Evolutionary conservation across 2,113 vertebrate species (phyloP), one percentile per base, ranked within the genome.

Genomic region (Myrmecophaga tridactyla): DNA sequence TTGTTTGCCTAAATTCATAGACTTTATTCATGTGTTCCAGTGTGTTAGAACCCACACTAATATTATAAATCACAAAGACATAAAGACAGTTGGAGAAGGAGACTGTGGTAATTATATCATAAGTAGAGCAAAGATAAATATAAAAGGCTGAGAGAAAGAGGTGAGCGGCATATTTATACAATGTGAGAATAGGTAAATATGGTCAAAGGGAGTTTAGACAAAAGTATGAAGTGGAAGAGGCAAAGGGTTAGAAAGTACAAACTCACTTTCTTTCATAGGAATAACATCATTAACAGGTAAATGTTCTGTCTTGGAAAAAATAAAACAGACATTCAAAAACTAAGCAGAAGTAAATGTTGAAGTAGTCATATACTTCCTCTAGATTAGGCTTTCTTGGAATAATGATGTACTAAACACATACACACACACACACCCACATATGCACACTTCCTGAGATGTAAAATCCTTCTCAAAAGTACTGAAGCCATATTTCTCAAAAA

Each of bases 61-160:
- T 48, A 97, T 80, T 86, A 92, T 76, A 73, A 60, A 39, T 25
- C 51, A 87, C 8, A 67, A 21, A 89, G 82, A 84, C 27, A 76
- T 67, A 69, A 86, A 58, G 29, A 81, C n/a, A 80, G 13, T 17
- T 65, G 9, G 4, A 14, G 80, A 65, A 80, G 14, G 8, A 43
- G 25, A 96, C 15, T 67, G 15, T 72, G n/a, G 25, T 5, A 58
- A 75, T 58, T 81, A 90, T 85, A 56, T 63, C 4, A 62, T 67
- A 85, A 78, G 12, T n/a, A 91, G 46, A 88, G n/a, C 20, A 76
- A 96, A 51, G 12, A 13, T 53, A 80, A 84, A 20, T 48, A 58
- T 15, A 4, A 69, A 18, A 6, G 6, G 17, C 76, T 81, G 23
- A 80, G 9, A 67, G 58, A 86, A 56, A 72, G n/a, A 70, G 1